Base-by-base conservation (phyloP, 2,888 invertebrate species). In the Torymus aiolomorphi region DNA sequence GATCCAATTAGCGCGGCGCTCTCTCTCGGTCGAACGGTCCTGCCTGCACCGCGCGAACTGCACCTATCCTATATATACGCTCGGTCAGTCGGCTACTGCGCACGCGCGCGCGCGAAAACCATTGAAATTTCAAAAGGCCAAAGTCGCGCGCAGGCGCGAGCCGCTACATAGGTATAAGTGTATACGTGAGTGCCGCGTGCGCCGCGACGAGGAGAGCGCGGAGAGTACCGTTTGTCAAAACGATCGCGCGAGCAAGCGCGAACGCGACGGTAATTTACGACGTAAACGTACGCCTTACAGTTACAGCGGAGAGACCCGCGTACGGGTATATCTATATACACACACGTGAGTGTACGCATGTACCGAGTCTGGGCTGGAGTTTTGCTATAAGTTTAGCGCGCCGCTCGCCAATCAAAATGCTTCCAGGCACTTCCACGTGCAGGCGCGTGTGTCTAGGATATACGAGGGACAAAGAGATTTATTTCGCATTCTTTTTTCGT, bases 151-250 rank as follows among this genome's bases (percentile, higher is more conserved):
- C 63, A 76, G 69, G 66, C 59, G 83, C 79, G 83, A 31, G 31
- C 31, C 31, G 31, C 31, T 31, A 31, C 4, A 31, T 31, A 8
- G 20, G 20, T 20, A 20, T 20, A 20, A n/a, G n/a, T n/a, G n/a
- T 20, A 20, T n/a, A 20, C 20, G 20, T 2, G 20, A 20, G 20
- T 31, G 31, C 31, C 31, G 24, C 24, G 24, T 24, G 24, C 24
- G n/a, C n/a, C n/a, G 31, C 31, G 31, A 31, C 31, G 31, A 31
- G 31, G 51, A 67, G 78, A 73, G 63, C 59, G 83, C 79, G 83
- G 83, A 80, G 85, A 87, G 88, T 88, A 88, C 88, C 88, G 88
- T 88, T 88, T 87, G 85, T 88, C 86, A 88, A 88, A 88, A 88
- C 86, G 87, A 87, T 88, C 84, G 83, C 79, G 67, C 83, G 77